phyloP scores from a whole-genome alignment of 2,888 invertebrate genomes.

The Labia minor region DNA sequence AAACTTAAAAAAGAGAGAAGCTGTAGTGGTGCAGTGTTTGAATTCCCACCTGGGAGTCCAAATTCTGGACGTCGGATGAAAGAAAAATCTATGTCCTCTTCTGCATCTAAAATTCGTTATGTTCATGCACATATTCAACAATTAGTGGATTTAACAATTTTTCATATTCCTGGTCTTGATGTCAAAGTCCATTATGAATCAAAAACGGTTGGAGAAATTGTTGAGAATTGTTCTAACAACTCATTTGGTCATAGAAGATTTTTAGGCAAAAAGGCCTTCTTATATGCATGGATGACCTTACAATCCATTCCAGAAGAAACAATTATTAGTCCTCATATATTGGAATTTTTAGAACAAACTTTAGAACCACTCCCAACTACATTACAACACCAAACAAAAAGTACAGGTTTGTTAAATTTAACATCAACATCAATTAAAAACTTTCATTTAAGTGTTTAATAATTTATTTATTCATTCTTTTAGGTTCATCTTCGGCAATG shows the following conservation, averaged over 20 bases:
- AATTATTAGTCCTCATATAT: conserved; percentile 89
- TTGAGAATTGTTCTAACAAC: conserved; percentile 34
- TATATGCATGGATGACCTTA: conserved; percentile 91
- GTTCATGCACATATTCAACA: conserved; percentile 39
- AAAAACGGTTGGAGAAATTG: conserved; percentile 55
- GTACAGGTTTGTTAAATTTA: not conserved
- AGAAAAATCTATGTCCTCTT: conserved; percentile 35
- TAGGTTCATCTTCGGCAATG: conserved; percentile 23
- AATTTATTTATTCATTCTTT: conserved; percentile 32
- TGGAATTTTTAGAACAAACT: conserved; percentile 95
- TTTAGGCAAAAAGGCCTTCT: conserved; percentile 71
- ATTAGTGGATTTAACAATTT: conserved; percentile 68
- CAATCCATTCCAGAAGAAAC: conserved; percentile 97
- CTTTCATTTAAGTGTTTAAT: conserved; percentile 18
- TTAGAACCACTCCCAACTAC: conserved; percentile 79
- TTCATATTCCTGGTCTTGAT: conserved; percentile 82
- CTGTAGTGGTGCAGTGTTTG: conserved; percentile 51
- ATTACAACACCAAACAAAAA: conserved; percentile 25
- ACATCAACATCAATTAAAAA: too few species aligned
- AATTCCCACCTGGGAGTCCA: conserved; percentile 45
- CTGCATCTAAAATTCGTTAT: conserved; percentile 36
- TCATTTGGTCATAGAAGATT: conserved; percentile 37
- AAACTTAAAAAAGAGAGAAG: conserved; percentile 65
- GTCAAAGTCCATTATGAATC: conserved; percentile 80
- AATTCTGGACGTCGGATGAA: conserved; percentile 39